Base-by-base conservation (phyloP, 2,797 vertebrate genomes). In the Peromyscus attwateri region DNA sequence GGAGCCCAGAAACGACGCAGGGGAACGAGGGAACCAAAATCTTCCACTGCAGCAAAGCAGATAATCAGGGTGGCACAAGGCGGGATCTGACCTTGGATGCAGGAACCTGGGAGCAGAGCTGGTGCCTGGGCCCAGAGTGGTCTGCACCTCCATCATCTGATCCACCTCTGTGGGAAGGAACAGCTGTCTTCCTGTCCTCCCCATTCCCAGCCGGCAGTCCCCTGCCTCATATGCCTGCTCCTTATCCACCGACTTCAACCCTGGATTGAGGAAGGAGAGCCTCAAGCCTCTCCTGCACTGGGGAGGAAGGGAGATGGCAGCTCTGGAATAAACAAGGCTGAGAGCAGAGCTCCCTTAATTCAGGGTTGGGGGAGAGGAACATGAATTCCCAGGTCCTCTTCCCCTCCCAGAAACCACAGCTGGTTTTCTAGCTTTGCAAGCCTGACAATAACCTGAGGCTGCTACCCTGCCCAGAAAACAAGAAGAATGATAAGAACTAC, bases 1-100 rank as follows among this genome's bases (percentile, higher is more conserved):
- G 0, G 83, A 98, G 97, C 98, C 97, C 97, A 98, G 96, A 96
- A 98, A 97, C 98, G 87, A 97, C 76, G 98, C 91, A 92, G 97
- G 97, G 97, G 77, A 97, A 97, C 95, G 49, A 43, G 60, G 94
- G 93, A 97, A 95, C 81, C 11, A 96, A 97, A 95, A 46, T 98
- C 97, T 98, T 98, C 96, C 97, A 98, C 97, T 97, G 97, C 43
- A 1, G 96, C 97, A 95, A 91, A 89, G 82, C 23, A n/a, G 97
- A 95, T 66, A 97, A 94, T 96, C 96, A 13, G 95, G 96, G 95
- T 64, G 94, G 64, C 55, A 96, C 52, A 1, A 19, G 17, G 55
- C 55, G 55, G 92, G 85, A 12, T 9, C 95, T 95, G 95, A 95
- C 89, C 94, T 95, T 76, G 4, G 79, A 68, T 1, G 0, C 0